Base-by-base conservation (phyloP, 2,113 vertebrate genomes). In the Ochotona curzoniae region DNA sequence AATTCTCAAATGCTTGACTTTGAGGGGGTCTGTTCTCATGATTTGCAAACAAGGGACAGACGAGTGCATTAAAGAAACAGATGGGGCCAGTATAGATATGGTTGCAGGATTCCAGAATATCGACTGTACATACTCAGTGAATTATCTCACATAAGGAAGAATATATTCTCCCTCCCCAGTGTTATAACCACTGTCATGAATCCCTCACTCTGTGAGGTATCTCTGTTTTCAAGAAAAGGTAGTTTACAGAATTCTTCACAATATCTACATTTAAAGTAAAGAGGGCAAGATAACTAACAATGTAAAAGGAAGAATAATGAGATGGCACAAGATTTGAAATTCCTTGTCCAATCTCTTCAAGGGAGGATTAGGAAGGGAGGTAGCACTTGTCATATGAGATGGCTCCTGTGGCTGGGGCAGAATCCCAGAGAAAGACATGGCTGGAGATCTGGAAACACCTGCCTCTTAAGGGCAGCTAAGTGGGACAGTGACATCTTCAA, bases 401-500 rank as follows among this genome's bases (percentile, higher is more conserved):
- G 69, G n/a, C 13, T 73, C 54, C 38, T 35, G 32, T 32, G 49
- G 4, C 28, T 25, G 66, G 61, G 14, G 20, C 5, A 15, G 11
- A 20, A 18, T 83, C 66, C 8, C 23, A 57, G n/a, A 73, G 14
- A 63, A 83, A 91, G 44, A 0, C 15, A 30, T 63, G 20, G 5
- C 32, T 73, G 11, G 9, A 11, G 11, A 11, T 87, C 32, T 61
- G 7, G 25, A 83, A 47, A 30, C 28, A 76, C 1, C 23, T 11
- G 7, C 17, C n/a, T 57, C 0, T 44, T 54, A 5, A 35, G 20
- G 0, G 15, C 12, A 35, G 4, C 49, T 13, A 21, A 12, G 3
- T 2, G 12, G 11, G n/a, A 26, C 25, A 30, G 18, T 17, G 30
- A 17, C 7, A 60, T 7, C 14, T 1, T 9, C 20, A 6, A 0